Base-by-base conservation (phyloP, 2,113 vertebrate species). In the Chaetorhynchus papuensis region DNA sequence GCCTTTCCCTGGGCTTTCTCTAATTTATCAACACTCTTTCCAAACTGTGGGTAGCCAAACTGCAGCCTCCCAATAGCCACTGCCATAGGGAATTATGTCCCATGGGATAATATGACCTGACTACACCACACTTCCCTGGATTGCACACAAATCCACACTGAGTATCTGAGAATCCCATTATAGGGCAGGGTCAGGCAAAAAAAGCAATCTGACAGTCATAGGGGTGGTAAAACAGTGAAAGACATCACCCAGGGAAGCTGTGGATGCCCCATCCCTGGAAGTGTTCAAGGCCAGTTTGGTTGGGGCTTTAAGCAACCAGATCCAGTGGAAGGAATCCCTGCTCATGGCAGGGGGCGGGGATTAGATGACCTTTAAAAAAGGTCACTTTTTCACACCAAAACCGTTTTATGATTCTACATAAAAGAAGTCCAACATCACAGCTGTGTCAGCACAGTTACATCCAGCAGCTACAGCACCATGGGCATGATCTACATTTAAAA, bases 131-230 rank as follows among this genome's bases (percentile, higher is more conserved):
- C 10, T 50, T 59, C 26, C 52, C 27, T 60, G 63, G 24, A n/a
- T 20, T 39, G 19, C 49, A 52, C 57, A 27, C 0, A 0, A 66
- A 92, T 21, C 31, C 44, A 39, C 66, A 17, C 13, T 3, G 9
- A 4, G 8, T 17, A 23, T 59, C 52, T 59, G 21, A 82, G 24
- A 83, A 69, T 44, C 31, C 22, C 53, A 19, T 57, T 35, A 33
- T 50, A 59, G 19, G 42, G 39, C 24, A 59, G 39, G 5, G 30
- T 35, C 7, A 76, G 70, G 53, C 30, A 68, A 64, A 85, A 85
- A 37, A 83, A 75, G n/a, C 9, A 27, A 53, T 31, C 45, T 56
- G 18, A 60, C 14, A 49, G 52, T 45, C 33, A 39, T 24, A 15
- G 39, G 10, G 27, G 23, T 66, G 37, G 11, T 37, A 44, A 59